These are phyloP conservation scores for Cephus nigrinus DNA, from an alignment of 2,888 invertebrate species.

Conservation along the genomic window DNA sequence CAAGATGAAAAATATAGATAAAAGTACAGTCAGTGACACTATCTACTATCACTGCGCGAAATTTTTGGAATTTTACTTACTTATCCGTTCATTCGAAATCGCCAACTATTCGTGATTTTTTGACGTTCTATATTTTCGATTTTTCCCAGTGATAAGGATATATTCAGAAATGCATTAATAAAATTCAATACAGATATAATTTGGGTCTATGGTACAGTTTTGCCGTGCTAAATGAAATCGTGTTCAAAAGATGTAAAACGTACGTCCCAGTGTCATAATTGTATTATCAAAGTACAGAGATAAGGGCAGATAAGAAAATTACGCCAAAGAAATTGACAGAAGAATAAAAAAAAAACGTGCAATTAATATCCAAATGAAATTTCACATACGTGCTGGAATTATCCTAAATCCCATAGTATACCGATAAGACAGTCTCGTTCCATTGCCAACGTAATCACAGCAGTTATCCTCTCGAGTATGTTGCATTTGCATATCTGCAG, in stretches of 20 bases:
- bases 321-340: no score
- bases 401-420: neutral
- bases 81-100: no score
- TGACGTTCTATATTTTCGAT: no score
- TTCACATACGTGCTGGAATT: neutral
- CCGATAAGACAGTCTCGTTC: constrained; percentile 5
- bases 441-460: constrained; percentile 33
- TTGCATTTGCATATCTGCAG: constrained; percentile 39
- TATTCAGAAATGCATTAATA: neutral
- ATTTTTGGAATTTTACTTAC: no score
- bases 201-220: no score
- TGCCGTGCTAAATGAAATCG: no score
- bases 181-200: neutral
- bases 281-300: no score
- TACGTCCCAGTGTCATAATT: no score
- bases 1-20: neutral
- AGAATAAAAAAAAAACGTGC: neutral
- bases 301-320: no score
- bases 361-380: neutral
- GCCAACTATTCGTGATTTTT: no score
- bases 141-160: neutral
- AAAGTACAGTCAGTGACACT: neutral
- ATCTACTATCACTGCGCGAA: no score
- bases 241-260: no score
- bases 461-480: constrained; percentile 20